phyloP scores from a whole-genome alignment of 2,888 invertebrate genomes.

The Ochropleura leucogaster region DNA sequence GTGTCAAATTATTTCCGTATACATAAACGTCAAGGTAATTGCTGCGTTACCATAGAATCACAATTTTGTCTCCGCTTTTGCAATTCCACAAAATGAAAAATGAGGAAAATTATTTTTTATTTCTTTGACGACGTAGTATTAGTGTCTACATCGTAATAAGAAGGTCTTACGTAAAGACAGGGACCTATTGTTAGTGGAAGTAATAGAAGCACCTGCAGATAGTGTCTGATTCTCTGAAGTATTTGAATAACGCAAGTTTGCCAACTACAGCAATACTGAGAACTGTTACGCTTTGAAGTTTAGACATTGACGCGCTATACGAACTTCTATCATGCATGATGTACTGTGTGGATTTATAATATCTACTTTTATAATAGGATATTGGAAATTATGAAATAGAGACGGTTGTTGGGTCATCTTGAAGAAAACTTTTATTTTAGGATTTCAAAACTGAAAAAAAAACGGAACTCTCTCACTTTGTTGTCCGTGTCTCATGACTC shows the following conservation, averaged over 20 bases:
- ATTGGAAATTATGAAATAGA: background rate
- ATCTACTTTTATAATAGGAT: background rate
- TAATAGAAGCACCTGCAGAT: constrained; percentile 14
- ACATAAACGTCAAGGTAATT: constrained; percentile 17
- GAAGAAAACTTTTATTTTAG: background rate
- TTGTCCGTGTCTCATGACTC: too few relatives aligned
- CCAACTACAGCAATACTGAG: background rate
- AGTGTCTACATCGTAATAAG: constrained; percentile 2
- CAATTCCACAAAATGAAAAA: constrained; percentile 2
- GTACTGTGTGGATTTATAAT: background rate
- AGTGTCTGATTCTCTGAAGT: constrained; percentile 12
- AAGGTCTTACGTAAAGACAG: background rate
- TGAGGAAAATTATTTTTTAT: constrained; percentile 24
- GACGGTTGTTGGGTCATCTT: background rate
- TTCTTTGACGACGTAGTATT: background rate
- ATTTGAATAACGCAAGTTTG: constrained; percentile 33
- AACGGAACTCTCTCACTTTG: too few relatives aligned
- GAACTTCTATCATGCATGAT: background rate
- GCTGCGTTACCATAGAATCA: constrained; percentile 18
- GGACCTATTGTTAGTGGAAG: constrained; percentile 6
- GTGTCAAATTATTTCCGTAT: constrained; percentile 38
- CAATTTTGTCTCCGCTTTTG: background rate
- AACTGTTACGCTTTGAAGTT: constrained; percentile 21
- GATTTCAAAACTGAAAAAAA: background rate
- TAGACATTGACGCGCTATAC: constrained; percentile 1